These are phyloP conservation scores for Andrena praecox DNA, from an alignment of 2,888 invertebrate species.

Conservation along the genomic window DNA sequence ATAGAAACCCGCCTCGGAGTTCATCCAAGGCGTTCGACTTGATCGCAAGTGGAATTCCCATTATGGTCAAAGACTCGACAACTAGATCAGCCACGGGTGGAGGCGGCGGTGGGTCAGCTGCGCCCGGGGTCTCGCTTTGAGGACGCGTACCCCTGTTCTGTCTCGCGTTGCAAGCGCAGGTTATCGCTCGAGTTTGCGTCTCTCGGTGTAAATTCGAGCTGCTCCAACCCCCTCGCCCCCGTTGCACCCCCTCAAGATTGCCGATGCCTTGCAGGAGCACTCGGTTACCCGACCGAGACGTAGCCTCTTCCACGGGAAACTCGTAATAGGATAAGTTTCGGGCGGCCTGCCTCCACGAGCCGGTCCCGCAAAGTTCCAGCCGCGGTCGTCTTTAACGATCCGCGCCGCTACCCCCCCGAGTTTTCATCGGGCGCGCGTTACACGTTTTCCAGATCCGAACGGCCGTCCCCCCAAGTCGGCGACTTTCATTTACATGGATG, in stretches of 20 bases:
- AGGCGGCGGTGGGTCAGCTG: slow-evolving; percentile 7
- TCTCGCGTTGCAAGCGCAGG: not conserved
- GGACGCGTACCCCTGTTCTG: slow-evolving; percentile 12
- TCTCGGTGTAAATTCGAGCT: slow-evolving; percentile 56
- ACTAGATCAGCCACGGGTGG: not conserved
- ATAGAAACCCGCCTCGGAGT: not conserved
- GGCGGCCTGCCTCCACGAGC: slow-evolving; percentile 69
- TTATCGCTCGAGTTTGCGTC: slow-evolving; percentile 38
- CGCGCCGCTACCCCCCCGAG: slow-evolving; percentile 48
- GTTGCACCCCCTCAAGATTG: slow-evolving; percentile 31
- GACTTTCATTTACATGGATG: slow-evolving; percentile 40
- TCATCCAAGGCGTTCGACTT: not conserved
- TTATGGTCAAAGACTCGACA: slow-evolving; percentile 5
- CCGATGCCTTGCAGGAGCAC: slow-evolving; percentile 32
- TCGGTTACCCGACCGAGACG: slow-evolving; percentile 29
- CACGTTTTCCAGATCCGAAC: slow-evolving; percentile 30
- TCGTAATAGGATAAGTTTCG: slow-evolving; percentile 80
- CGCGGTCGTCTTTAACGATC: slow-evolving; percentile 70
- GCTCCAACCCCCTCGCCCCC: slow-evolving; percentile 7
- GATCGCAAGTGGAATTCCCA: slow-evolving; percentile 3
- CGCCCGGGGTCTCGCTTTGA: slow-evolving; percentile 25
- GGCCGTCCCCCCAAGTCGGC: not conserved
- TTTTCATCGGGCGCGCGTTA: slow-evolving; percentile 53
- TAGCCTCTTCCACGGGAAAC: slow-evolving; percentile 54
- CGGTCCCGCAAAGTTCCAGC: slow-evolving; percentile 72